Percentiles rank a stretch among this genome's conserved stretches.
Evolutionary conservation across 2,797 vertebrate genomes (phyloP).

Genomic region (Lithobates pipiens): DNA sequence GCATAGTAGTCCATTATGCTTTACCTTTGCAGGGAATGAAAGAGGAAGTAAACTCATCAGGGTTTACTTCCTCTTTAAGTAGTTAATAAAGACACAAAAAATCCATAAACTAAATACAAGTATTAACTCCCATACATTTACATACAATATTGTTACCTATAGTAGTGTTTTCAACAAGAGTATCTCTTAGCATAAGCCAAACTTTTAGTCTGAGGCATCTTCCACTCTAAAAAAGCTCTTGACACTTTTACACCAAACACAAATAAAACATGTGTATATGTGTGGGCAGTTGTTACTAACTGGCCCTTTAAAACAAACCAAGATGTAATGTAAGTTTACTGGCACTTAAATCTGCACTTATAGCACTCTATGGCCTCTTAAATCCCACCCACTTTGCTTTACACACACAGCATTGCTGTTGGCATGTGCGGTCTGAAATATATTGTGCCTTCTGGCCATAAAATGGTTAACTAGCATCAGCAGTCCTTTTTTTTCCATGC

Average conservation of each 20-base stretch:
- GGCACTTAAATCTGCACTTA: neutral
- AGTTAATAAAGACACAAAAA: too few species aligned
- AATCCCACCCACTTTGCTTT: neutral
- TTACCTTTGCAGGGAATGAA: too few species aligned
- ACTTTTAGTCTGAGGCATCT: neutral
- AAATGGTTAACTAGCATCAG: constrained; percentile 53
- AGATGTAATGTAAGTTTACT: constrained; percentile 1
- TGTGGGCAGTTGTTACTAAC: neutral
- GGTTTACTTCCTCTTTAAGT: too few species aligned
- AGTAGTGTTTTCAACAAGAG: too few species aligned
- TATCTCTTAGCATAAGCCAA: too few species aligned
- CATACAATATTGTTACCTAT: too few species aligned
- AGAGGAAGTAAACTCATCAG: too few species aligned
- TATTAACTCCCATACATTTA: too few species aligned
- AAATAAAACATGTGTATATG: neutral
- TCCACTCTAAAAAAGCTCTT: neutral
- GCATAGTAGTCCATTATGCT: too few species aligned
- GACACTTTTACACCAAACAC: neutral
- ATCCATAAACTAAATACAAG: too few species aligned
- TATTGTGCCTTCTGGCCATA: constrained; percentile 9
- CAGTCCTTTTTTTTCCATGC: constrained; percentile 69
- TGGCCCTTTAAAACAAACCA: neutral
- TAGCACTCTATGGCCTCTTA: neutral
- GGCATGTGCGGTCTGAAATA: constrained; percentile 28
- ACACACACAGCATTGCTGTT: neutral